Evolutionary conservation across 2,113 vertebrate species (phyloP).

Genomic region (Dasyurus viverrinus): DNA sequence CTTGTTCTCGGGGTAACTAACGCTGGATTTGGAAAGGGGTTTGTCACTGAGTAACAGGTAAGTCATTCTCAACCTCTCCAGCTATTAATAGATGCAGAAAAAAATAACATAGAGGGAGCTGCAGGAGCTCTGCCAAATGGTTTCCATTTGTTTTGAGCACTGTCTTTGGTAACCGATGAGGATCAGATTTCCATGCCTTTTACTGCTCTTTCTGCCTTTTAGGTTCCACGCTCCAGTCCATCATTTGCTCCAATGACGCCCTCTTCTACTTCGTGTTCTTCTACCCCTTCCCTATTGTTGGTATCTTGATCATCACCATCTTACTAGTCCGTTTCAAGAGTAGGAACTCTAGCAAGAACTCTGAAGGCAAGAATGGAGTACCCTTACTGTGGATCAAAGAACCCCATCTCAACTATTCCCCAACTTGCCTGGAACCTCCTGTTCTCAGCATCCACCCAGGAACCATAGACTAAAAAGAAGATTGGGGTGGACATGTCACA

Average conservation of each 20-base stretch:
- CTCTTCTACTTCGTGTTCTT: slow-evolving; percentile 99
- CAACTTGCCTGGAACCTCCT: slow-evolving; percentile 96
- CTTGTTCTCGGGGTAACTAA: not conserved
- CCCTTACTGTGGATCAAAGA: slow-evolving; percentile 99
- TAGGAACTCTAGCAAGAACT: slow-evolving; percentile 93
- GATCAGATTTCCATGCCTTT: not conserved
- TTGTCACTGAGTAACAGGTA: not conserved
- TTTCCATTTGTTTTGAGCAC: fast-evolving
- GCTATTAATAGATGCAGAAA: fast-evolving
- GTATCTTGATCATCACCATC: slow-evolving; percentile 95
- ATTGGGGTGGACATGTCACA: not conserved
- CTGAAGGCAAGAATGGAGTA: slow-evolving; percentile 97
- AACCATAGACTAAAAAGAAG: slow-evolving; percentile 92
- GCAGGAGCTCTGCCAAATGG: fast-evolving
- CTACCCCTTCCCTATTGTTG: slow-evolving; percentile 98
- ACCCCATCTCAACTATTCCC: slow-evolving; percentile 98
- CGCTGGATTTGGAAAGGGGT: not conserved
- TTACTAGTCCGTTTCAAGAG: slow-evolving; percentile 96
- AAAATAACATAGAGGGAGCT: not conserved
- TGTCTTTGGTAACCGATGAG: not conserved
- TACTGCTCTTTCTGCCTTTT: slow-evolving; percentile 37
- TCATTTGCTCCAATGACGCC: slow-evolving; percentile 95
- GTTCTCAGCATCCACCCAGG: slow-evolving; percentile 97
- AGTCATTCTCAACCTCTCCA: not conserved
- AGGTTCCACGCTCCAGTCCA: slow-evolving; percentile 93